These are phyloP conservation scores for Pseudomyrmex concolor DNA, from an alignment of 1,140 invertebrate species.

Conservation along the genomic window DNA sequence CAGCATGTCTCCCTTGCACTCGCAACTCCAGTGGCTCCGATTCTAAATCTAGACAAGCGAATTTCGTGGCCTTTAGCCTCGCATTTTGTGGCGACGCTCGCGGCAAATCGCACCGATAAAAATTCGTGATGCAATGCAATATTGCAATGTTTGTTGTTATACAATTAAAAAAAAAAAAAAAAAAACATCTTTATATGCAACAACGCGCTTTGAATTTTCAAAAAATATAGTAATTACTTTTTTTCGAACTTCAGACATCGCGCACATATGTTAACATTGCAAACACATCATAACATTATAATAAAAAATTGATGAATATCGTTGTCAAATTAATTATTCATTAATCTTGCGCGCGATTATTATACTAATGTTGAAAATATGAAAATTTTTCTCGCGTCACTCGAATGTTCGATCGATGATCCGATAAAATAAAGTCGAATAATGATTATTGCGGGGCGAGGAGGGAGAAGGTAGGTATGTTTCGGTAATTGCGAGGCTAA, in stretches of 20 bases:
- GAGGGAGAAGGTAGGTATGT: conserved; percentile 79
- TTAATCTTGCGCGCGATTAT: not conserved
- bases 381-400: not conserved
- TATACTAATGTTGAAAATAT: not conserved
- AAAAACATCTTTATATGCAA: too few species aligned
- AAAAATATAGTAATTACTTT: too few species aligned
- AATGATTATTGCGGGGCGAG: conserved; percentile 22
- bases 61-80: conserved; percentile 73
- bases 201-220: too few species aligned
- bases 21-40: conserved; percentile 72
- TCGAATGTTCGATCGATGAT: not conserved
- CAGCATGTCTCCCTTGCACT: conserved; percentile 71
- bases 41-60: conserved; percentile 73
- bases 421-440: conserved; percentile 55
- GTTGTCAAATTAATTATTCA: conserved; percentile 15
- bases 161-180: too few species aligned
- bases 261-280: too few species aligned
- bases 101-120: not conserved
- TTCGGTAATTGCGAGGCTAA: conserved; percentile 84
- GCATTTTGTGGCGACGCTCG: conserved; percentile 25
- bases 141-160: not conserved
- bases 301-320: not conserved
- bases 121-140: not conserved
- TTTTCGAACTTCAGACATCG: too few species aligned
- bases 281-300: not conserved